Conservation (phyloP, 1,140 invertebrate species). For the Drosophila fuyamai region DNA sequence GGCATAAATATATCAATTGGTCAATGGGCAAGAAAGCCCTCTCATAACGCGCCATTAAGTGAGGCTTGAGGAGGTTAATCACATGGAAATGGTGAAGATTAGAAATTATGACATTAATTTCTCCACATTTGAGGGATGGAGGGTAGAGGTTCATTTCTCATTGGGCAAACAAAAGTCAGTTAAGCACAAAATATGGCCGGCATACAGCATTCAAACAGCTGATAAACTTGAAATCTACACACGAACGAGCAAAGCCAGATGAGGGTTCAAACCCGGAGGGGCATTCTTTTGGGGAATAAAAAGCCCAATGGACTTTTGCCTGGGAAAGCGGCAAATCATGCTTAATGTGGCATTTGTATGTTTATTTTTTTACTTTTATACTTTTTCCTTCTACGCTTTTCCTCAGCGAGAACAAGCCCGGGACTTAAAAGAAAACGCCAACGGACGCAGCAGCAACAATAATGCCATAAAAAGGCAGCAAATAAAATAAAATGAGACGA, state of each 20-base stretch:
- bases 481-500: slow-evolving; percentile 71
- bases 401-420: slow-evolving; percentile 59
- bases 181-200: slow-evolving; percentile 65
- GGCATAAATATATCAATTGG: slow-evolving; percentile 60
- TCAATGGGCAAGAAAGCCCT: slow-evolving; percentile 48
- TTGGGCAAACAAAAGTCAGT: slow-evolving; percentile 65
- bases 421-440: slow-evolving; percentile 71
- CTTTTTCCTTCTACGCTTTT: slow-evolving; percentile 33
- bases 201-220: slow-evolving; percentile 61
- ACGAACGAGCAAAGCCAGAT: slow-evolving; percentile 58
- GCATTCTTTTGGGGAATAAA: slow-evolving; percentile 21
- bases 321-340: slow-evolving; percentile 79
- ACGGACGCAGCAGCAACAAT: slow-evolving; percentile 56
- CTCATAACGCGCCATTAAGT: slow-evolving; percentile 68
- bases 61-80: slow-evolving; percentile 75
- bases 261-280: slow-evolving; percentile 12
- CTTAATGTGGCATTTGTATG: slow-evolving; percentile 80
- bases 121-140: slow-evolving; percentile 18
- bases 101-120: slow-evolving; percentile 83
- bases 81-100: slow-evolving; percentile 79
- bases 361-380: slow-evolving; percentile 65
- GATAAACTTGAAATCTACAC: slow-evolving; percentile 70
- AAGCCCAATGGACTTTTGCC: slow-evolving; percentile 57
- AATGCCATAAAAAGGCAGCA: slow-evolving; percentile 68
- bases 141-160: slow-evolving; percentile 31